Evolutionary conservation across 2,113 vertebrate species (phyloP), one percentile per base, ranked within the genome.

Genomic region (Collichthys lucidus): DNA sequence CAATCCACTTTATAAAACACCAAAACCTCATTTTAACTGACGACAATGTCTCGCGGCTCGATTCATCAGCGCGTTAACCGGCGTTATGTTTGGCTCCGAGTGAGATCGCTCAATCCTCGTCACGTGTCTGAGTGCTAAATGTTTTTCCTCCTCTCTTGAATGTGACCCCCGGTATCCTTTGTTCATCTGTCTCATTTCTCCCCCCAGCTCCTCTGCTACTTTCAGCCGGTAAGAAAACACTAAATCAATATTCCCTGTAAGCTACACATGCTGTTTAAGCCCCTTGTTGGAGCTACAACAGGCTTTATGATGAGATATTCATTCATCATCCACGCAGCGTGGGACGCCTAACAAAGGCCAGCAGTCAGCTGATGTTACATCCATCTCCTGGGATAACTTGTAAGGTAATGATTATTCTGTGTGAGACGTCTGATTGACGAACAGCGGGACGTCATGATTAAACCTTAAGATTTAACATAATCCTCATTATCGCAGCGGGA

Each of bases 221-320:
- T 66, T 74, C 55, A 17, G 73, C 40, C 46, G 35, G 73, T 40
- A 86, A 86, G 86, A 16, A 76, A 82, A 84, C 73, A 77, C 76
- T 68, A 65, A 85, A 89, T 90, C 86, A 81, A 87, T 90, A 87
- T 49, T 74, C 80, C 79, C 35, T 68, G 40, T 29, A 42, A 67
- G 65, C 57, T 75, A 11, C 82, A 0, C 73, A 78, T 22, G 62
- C 82, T 68, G 57, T 17, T 80, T 80, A 77, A 79, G 73, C 80
- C 61, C 40, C 73, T 42, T 22, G 66, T 53, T 71, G 70, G 19
- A 52, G 69, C 53, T 55, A 16, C 64, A 56, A 52, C 85, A 42
- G 16, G 19, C 44, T 29, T 65, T 57, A n/a, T 11, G 71, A 85
- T 70, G 79, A 87, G 74, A 66, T 42, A 14, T 70, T 82, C 86